Evolutionary conservation across 1,140 invertebrate species (phyloP), one percentile per base, ranked within the genome.

Genomic region (Bombus terrestris): DNA sequence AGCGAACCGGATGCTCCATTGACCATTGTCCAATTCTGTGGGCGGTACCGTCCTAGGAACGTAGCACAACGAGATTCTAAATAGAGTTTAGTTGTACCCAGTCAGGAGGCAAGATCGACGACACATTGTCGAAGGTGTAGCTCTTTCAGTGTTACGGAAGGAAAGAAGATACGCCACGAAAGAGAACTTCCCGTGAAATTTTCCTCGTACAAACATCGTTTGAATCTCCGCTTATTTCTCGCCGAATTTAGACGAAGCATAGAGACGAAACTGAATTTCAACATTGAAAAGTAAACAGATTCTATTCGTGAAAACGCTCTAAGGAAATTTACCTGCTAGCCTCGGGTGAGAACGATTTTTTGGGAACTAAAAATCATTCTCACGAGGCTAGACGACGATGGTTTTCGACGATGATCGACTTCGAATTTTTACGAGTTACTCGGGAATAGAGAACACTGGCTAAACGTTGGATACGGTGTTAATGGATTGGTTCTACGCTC

Each of bases 401-500:
- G 59, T 53, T 59, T 35, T 66, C 57, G 15, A 47, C 35, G 41
- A 74, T 25, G 72, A 62, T 37, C 69, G 13, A n/a, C 4, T 43
- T 35, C 2, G 59, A 53, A 35, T 13, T 47, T 25, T 18, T 32
- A 37, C 69, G n/a, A 22, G 76, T 78, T 57, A 47, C 76, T 28
- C 15, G 22, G 32, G 47, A 59, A 59, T 35, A 66, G 77, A 75
- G 73, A 72, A 87, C 76, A 77, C 84, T 74, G 83, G 47, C 87
- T 76, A 85, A 64, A 90, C 86, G 85, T 78, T 59, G 47, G 91
- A 91, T 81, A 92, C 88, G 90, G 88, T 89, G 88, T 81, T 93
- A 94, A 94, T 93, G 90, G 90, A 94, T 94, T 93, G 88, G 93
- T 93, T 94, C 91, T 92, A 91, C 86, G 57, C 62, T 90, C 78